Evolutionary conservation across 2,113 vertebrate species (phyloP).

Genomic region (Mobula birostris): DNA sequence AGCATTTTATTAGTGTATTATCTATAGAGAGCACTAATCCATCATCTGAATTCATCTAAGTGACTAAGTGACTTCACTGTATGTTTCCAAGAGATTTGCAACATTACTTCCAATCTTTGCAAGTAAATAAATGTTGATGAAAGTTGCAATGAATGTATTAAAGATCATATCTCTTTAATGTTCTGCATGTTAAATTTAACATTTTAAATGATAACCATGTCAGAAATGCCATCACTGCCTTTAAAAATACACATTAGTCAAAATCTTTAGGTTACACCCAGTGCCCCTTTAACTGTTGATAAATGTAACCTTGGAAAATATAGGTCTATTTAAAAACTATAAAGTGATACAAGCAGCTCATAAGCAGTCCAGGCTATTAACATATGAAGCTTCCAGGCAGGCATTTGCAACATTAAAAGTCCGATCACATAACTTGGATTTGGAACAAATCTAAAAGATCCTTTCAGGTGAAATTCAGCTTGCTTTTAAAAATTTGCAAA

Average conservation of each 20-base stretch:
- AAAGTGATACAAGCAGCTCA: neutral
- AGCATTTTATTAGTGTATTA: conserved; percentile 14
- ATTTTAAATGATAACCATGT: neutral
- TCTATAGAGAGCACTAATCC: neutral
- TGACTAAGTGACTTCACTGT: neutral
- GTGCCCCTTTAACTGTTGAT: neutral
- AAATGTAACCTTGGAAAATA: neutral
- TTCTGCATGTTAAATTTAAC: neutral
- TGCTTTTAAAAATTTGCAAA: conserved; percentile 3
- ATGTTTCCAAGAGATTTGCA: neutral
- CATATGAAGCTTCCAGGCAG: neutral
- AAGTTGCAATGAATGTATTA: conserved; percentile 1
- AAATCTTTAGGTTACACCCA: neutral
- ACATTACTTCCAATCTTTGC: conserved; percentile 5
- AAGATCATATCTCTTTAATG: conserved; percentile 3
- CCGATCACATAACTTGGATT: neutral
- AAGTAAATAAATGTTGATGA: conserved; percentile 25
- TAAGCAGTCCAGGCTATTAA: neutral
- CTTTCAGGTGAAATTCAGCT: neutral
- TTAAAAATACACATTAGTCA: neutral
- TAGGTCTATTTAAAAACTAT: neutral
- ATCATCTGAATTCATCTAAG: neutral
- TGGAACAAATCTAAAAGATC: neutral
- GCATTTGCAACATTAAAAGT: neutral
- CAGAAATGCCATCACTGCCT: neutral